Conservation (phyloP, 2,797 vertebrate species). For the Epinephelus malabaricus region DNA sequence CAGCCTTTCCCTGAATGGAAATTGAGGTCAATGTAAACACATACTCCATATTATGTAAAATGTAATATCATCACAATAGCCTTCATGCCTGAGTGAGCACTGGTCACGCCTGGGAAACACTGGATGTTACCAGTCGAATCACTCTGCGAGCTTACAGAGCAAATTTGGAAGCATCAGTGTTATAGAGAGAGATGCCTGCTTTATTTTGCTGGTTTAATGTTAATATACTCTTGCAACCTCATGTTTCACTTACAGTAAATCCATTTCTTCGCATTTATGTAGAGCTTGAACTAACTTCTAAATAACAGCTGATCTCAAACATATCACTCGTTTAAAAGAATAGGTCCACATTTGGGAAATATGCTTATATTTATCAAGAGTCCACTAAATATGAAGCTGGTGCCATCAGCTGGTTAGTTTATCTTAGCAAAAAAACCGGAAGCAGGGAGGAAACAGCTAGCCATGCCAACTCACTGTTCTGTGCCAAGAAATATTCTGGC, state of each 20-base stretch:
- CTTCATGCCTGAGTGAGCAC: slow-evolving; percentile 35
- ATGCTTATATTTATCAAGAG: no score
- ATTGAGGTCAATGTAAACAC: slow-evolving; percentile 67
- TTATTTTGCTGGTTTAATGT: neutral
- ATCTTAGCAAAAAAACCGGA: neutral
- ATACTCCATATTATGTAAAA: slow-evolving; percentile 51
- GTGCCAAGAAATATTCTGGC: no score
- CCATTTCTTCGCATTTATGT: neutral
- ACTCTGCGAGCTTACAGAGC: slow-evolving; percentile 11
- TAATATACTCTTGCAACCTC: no score
- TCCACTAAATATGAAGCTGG: no score
- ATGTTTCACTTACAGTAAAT: no score
- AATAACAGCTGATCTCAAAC: neutral
- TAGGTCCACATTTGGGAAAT: no score
- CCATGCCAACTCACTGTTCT: neutral
- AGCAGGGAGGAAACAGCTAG: neutral
- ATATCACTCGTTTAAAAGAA: neutral
- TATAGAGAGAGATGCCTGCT: neutral
- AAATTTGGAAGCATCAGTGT: neutral
- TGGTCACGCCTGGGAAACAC: slow-evolving; percentile 32
- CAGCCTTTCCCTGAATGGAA: slow-evolving; percentile 45
- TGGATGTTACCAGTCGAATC: slow-evolving; percentile 32
- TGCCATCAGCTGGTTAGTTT: no score
- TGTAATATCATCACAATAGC: slow-evolving; percentile 65
- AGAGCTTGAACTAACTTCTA: neutral